phyloP scores from a whole-genome alignment of 2,113 vertebrate genomes.

The Bombycilla garrulus region DNA sequence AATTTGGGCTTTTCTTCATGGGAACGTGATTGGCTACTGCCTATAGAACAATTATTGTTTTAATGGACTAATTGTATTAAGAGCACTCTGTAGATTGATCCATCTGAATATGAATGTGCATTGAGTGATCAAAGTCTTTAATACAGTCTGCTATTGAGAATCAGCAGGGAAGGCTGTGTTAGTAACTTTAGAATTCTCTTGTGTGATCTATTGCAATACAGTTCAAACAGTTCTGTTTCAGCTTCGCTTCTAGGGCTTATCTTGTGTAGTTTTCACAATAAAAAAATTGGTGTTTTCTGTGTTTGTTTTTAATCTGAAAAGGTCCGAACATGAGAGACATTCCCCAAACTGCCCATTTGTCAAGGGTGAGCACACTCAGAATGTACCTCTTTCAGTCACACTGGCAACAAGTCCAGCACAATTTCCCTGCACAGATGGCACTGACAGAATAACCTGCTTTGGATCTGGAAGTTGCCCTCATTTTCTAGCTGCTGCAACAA shows the following conservation, averaged over 20 bases:
- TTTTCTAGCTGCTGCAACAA: slow-evolving; percentile 95
- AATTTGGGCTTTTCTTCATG: not conserved
- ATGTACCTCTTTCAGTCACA: slow-evolving; percentile 96
- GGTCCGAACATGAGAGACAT: slow-evolving; percentile 99
- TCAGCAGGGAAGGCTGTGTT: not conserved
- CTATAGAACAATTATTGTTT: not conserved
- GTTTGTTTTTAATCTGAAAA: slow-evolving; percentile 62
- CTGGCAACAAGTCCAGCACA: slow-evolving; percentile 96
- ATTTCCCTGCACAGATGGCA: slow-evolving; percentile 89
- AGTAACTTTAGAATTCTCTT: not conserved
- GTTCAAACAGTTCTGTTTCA: not conserved
- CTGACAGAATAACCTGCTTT: slow-evolving; percentile 94
- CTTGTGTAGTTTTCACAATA: not conserved
- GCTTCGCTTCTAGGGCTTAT: not conserved
- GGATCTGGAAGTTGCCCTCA: slow-evolving; percentile 97
- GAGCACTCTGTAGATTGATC: not conserved
- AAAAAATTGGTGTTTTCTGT: not conserved
- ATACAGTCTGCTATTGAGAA: not conserved
- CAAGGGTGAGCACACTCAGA: slow-evolving; percentile 98
- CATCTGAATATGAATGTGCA: not conserved
- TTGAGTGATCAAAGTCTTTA: not conserved
- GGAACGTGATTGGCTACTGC: not conserved
- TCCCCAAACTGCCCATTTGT: slow-evolving; percentile 99
- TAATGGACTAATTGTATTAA: not conserved
- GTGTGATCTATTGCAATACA: not conserved